These are phyloP conservation scores for Anticlea derivata DNA, from an alignment of 2,888 invertebrate genomes.

Conservation along the genomic window DNA sequence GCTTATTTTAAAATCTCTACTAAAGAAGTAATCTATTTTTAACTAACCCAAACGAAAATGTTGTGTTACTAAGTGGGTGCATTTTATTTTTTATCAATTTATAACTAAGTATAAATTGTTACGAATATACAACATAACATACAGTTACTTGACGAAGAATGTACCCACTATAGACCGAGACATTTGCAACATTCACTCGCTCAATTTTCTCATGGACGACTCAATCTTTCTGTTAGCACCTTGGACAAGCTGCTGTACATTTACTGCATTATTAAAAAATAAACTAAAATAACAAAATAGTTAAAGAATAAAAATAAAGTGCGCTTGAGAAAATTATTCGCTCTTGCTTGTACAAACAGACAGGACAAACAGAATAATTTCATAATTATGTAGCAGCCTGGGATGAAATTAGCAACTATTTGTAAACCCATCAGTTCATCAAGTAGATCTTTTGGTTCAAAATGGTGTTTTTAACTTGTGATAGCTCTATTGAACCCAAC, in stretches of 20 bases:
- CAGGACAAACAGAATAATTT: neutral
- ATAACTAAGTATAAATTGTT: too few species aligned
- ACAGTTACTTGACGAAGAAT: constrained; percentile 43
- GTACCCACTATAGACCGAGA: constrained; percentile 11
- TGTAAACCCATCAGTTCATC: too few species aligned
- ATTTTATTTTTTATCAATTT: too few species aligned
- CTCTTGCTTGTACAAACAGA: neutral
- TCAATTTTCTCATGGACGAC: constrained; percentile 54
- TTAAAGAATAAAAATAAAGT: constrained; percentile 18
- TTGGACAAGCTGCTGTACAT: constrained; percentile 58
- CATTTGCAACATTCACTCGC: constrained; percentile 34
- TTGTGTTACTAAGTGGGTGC: too few species aligned
- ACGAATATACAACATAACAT: constrained; percentile 47
- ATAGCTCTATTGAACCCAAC: too few species aligned
- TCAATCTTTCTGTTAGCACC: constrained; percentile 59
- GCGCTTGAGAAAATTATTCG: constrained; percentile 1
- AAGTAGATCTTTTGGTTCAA: too few species aligned
- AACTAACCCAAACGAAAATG: too few species aligned
- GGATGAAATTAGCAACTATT: too few species aligned
- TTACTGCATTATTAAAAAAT: constrained; percentile 33
- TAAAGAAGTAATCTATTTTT: constrained; percentile 10
- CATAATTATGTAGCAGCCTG: too few species aligned
- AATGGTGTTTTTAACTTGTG: too few species aligned
- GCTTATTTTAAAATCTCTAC: too few species aligned
- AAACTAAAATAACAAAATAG: constrained; percentile 1